Evolutionary conservation across 2,113 vertebrate genomes (phyloP).

Genomic region (Chiloscyllium plagiosum): DNA sequence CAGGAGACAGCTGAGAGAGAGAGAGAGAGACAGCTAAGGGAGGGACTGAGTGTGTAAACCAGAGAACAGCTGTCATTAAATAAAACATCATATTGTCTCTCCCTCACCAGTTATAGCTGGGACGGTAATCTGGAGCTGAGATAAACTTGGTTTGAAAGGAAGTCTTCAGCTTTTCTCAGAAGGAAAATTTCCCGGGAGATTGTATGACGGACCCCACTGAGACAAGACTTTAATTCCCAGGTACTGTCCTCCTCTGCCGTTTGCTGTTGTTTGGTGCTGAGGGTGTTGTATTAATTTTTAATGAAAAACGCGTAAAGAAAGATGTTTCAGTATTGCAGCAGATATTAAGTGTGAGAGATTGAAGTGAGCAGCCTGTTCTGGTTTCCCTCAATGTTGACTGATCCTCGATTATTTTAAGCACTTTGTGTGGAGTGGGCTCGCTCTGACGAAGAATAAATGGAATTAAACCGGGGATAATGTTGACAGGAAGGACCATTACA

Average conservation of each 20-base stretch:
- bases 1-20: neutral
- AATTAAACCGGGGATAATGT: neutral
- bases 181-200: neutral
- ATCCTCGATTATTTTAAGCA: neutral
- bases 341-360: neutral
- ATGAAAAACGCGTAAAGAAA: neutral
- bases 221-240: neutral
- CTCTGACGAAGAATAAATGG: neutral
- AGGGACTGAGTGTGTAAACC: neutral
- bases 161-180: neutral
- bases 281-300: neutral
- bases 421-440: neutral
- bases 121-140: slow-evolving; percentile 19
- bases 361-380: neutral
- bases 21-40: neutral
- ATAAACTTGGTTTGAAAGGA: neutral
- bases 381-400: neutral
- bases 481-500: neutral
- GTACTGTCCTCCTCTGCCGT: neutral
- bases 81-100: slow-evolving; percentile 27
- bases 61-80: neutral
- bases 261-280: neutral
- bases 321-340: neutral
- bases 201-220: neutral
- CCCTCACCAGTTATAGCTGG: neutral